These are phyloP conservation scores for Mycalesis mineus DNA, from an alignment of 2,888 invertebrate genomes.

Conservation along the genomic window DNA sequence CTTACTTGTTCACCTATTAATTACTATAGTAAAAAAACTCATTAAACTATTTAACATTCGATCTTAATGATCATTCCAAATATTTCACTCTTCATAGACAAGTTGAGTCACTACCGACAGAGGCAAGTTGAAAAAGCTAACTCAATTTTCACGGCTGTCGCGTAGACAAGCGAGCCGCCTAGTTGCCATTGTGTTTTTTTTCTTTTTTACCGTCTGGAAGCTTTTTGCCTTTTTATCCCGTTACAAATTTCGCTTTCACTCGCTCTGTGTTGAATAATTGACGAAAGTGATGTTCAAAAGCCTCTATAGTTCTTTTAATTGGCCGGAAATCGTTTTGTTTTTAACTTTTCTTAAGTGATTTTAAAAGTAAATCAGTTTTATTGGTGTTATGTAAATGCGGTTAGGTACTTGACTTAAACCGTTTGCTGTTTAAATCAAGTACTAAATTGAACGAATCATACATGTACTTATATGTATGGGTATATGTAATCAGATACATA, in stretches of 20 bases:
- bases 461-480: too few species aligned
- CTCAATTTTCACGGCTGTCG: slow-evolving; percentile 65
- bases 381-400: neutral
- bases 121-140: slow-evolving; percentile 54
- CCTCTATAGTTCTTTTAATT: slow-evolving; percentile 21
- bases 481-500: too few species aligned
- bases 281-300: slow-evolving; percentile 28
- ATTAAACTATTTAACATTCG: neutral
- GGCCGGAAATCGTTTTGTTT: slow-evolving; percentile 3
- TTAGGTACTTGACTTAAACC: too few species aligned
- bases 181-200: slow-evolving; percentile 26
- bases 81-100: neutral
- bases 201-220: slow-evolving; percentile 9
- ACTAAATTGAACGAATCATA: too few species aligned
- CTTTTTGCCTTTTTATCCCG: slow-evolving; percentile 36
- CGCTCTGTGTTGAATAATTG: slow-evolving; percentile 39
- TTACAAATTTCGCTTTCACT: slow-evolving; percentile 64
- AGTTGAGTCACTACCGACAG: slow-evolving; percentile 33
- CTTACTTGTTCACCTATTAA: too few species aligned
- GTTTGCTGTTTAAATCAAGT: too few species aligned
- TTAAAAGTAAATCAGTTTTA: neutral
- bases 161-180: slow-evolving; percentile 22
- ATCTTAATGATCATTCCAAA: neutral
- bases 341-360: neutral
- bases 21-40: too few species aligned